A percentile compares a stretch with the other conserved stretches of the same genome.
Evolutionary conservation across 2,888 invertebrate species (phyloP).

Genomic region (Elmis aenea): DNA sequence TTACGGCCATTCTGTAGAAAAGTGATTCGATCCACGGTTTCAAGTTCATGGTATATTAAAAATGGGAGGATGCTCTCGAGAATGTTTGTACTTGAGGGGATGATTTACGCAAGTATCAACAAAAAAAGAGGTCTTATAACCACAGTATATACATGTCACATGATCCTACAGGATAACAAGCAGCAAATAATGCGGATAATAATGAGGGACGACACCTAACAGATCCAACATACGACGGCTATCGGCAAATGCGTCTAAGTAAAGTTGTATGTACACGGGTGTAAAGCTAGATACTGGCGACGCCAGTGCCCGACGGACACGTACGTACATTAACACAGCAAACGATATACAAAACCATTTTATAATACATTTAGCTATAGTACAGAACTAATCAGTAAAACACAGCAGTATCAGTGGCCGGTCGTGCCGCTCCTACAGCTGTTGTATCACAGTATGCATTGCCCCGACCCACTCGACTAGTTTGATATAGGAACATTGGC

Average conservation of each 20-base stretch:
- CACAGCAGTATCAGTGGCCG: conserved; percentile 38
- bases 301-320: conserved; percentile 42
- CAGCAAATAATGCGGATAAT: conserved; percentile 17
- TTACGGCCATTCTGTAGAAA: no score
- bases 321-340: conserved; percentile 38
- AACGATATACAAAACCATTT: conserved; percentile 32
- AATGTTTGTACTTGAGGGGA: conserved; percentile 34
- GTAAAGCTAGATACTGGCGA: conserved; percentile 47
- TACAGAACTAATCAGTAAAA: conserved; percentile 28
- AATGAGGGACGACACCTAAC: conserved; percentile 43
- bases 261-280: conserved; percentile 30
- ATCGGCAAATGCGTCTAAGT: conserved; percentile 32
- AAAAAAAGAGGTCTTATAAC: no score
- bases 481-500: conserved; percentile 52
- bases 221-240: conserved; percentile 42
- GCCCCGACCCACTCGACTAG: conserved; percentile 46
- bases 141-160: conserved; percentile 22
- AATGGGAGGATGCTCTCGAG: conserved; percentile 24
- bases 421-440: conserved; percentile 44
- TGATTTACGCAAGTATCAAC: conserved; percentile 21
- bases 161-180: conserved; percentile 15
- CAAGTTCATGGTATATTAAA: no score
- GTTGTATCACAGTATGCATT: conserved; percentile 50
- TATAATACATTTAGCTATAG: conserved; percentile 40
- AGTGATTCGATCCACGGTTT: no score